These are phyloP conservation scores for Drosophila asahinai DNA, from an alignment of 1,140 invertebrate genomes.

Conservation along the genomic window DNA sequence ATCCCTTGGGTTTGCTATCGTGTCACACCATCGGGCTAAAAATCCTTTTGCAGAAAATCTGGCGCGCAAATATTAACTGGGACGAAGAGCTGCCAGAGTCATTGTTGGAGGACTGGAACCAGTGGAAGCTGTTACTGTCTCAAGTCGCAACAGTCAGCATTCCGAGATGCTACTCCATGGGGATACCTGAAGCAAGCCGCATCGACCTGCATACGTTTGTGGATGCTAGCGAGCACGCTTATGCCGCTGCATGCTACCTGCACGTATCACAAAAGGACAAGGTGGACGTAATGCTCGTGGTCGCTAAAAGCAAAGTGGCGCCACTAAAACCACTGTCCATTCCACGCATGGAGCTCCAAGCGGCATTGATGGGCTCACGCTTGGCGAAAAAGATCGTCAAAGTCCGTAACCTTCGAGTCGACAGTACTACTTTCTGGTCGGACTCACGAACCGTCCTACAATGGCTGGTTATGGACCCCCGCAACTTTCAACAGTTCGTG, in stretches of 20 bases:
- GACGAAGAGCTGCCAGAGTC: slow-evolving; percentile 4
- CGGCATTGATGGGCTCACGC: background rate
- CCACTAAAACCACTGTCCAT: background rate
- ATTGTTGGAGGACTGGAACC: background rate
- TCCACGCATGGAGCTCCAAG: background rate
- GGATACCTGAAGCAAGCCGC: background rate
- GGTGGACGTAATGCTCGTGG: background rate
- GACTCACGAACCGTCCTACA: slow-evolving; percentile 6
- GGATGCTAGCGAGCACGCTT: slow-evolving; percentile 3
- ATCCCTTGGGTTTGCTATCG: background rate
- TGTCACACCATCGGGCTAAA: background rate
- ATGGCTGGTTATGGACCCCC: slow-evolving; percentile 12
- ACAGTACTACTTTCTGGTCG: background rate
- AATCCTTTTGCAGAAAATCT: slow-evolving; percentile 2
- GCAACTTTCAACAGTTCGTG: slow-evolving; percentile 8
- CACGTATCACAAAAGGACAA: background rate
- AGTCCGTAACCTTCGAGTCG: background rate
- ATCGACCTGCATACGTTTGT: slow-evolving; percentile 1
- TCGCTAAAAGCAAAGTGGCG: slow-evolving; percentile 7
- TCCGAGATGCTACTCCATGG: background rate
- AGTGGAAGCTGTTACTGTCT: slow-evolving; percentile 1
- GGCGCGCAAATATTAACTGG: background rate
- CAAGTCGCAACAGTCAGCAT: background rate
- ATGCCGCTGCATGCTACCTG: background rate
- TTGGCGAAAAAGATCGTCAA: background rate